phyloP scores from a whole-genome alignment of 2,797 vertebrate species.

The Fringilla coelebs region DNA sequence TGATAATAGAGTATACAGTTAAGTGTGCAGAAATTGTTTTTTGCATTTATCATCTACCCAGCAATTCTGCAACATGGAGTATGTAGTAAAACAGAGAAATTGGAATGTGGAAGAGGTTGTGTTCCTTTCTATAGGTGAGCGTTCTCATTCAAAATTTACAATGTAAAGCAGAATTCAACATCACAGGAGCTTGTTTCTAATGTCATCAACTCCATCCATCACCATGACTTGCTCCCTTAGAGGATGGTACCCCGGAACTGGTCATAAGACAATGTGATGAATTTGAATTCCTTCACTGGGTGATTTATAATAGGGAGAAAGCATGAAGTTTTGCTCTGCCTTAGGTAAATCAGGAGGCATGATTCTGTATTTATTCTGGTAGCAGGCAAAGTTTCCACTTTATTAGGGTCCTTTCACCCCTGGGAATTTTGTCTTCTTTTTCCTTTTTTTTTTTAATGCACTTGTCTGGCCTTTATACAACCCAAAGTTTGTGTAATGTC shows the following conservation, averaged over 20 bases:
- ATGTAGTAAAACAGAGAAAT: not conserved
- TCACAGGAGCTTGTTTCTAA: not conserved
- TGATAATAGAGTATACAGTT: not conserved
- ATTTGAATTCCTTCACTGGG: not conserved
- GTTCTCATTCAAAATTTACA: not conserved
- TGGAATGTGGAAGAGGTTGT: not conserved
- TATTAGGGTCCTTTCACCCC: not conserved
- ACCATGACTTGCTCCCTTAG: not conserved
- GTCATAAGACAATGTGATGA: not conserved
- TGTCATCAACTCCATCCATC: not conserved
- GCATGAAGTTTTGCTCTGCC: not conserved
- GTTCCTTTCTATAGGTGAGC: not conserved
- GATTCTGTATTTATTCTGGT: not conserved
- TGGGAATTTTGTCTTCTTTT: not conserved
- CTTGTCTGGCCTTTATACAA: not conserved
- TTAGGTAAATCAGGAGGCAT: accelerated
- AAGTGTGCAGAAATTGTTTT: not conserved
- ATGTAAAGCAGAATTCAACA: not conserved
- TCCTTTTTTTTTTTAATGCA: not conserved
- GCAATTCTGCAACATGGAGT: not conserved
- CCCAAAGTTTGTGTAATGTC: not conserved
- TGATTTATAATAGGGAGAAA: not conserved
- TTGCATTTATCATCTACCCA: not conserved
- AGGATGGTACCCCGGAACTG: not conserved
- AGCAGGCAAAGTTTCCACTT: not conserved